Evolutionary conservation across 2,113 vertebrate genomes (phyloP).

Genomic region (Isurus oxyrinchus): DNA sequence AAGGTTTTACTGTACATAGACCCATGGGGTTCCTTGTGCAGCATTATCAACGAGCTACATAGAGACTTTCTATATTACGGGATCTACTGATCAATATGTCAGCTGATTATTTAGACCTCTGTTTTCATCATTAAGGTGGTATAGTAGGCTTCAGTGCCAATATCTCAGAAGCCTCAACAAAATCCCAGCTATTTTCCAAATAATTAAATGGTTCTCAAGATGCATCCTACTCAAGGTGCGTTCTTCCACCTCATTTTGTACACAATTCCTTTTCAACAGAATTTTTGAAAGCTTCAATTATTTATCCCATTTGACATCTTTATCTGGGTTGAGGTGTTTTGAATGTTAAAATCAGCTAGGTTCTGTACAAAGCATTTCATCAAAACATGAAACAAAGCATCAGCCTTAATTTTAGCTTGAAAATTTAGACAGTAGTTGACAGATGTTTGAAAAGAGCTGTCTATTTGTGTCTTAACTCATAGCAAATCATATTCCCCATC

Average conservation of each 20-base stretch:
- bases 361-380: neutral
- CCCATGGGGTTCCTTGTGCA: neutral
- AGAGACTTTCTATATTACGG: neutral
- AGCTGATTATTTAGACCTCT: neutral
- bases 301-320: neutral
- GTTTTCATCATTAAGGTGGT: neutral
- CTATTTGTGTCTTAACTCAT: neutral
- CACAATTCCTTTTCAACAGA: neutral
- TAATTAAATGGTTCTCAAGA: neutral
- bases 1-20: neutral
- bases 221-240: neutral
- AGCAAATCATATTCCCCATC: neutral
- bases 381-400: neutral
- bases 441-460: neutral
- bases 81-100: neutral
- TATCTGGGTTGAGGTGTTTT: neutral
- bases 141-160: neutral
- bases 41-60: neutral
- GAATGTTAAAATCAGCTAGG: neutral
- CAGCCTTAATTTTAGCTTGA: neutral
- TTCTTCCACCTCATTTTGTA: neutral
- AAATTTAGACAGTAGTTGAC: neutral
- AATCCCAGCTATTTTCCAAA: neutral
- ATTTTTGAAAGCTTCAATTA: neutral
- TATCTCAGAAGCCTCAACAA: neutral